Conservation (phyloP, 2,888 invertebrate genomes). For the Cataglyphis livida region DNA sequence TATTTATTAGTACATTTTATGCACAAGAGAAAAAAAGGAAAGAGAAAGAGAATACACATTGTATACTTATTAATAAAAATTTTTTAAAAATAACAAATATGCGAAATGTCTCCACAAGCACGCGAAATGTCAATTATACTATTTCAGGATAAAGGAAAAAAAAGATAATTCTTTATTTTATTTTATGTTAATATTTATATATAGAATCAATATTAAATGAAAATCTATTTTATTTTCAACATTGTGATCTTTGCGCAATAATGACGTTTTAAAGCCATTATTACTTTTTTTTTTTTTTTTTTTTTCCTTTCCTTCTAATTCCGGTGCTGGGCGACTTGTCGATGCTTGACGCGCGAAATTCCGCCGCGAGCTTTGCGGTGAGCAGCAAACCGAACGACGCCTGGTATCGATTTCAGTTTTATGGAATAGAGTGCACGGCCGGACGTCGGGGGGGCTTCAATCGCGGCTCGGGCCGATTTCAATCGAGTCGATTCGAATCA, state of each 20-base stretch:
- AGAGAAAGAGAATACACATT: neutral
- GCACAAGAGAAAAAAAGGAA: too few species aligned
- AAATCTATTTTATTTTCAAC: neutral
- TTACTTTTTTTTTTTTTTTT: neutral
- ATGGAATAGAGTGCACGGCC: slow-evolving; percentile 5
- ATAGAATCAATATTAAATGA: neutral
- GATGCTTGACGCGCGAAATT: slow-evolving; percentile 35
- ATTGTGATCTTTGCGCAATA: neutral
- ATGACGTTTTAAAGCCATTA: neutral
- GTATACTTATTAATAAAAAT: neutral
- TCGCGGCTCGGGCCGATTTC: slow-evolving; percentile 42
- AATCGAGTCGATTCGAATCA: slow-evolving; percentile 52
- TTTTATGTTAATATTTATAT: too few species aligned
- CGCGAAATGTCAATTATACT: neutral
- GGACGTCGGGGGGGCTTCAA: slow-evolving; percentile 30
- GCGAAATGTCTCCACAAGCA: neutral
- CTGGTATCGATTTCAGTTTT: slow-evolving; percentile 51
- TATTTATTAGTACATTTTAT: neutral
- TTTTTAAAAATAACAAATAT: neutral
- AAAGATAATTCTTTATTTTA: too few species aligned
- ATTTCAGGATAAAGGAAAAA: too few species aligned
- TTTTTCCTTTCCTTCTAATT: neutral
- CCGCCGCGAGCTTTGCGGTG: slow-evolving; percentile 27
- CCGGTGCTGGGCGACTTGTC: neutral
- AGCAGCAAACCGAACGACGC: slow-evolving; percentile 31